Evolutionary conservation across 2,113 vertebrate genomes (phyloP).

Genomic region (Campylorhamphus procurvoides): DNA sequence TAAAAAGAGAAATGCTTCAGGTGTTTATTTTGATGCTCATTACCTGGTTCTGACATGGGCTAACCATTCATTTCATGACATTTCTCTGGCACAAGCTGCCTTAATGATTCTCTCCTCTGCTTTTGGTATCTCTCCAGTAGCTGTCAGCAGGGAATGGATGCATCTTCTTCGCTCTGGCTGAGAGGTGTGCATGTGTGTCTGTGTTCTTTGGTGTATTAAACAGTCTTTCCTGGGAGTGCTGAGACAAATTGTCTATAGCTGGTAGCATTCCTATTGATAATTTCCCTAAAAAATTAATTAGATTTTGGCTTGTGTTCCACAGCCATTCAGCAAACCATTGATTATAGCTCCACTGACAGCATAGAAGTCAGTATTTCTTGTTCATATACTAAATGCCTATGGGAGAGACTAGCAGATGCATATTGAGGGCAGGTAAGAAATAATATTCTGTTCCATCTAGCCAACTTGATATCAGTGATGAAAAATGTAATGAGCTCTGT

Average conservation of each 20-base stretch:
- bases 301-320: neutral
- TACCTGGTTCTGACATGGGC: neutral
- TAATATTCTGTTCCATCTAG: neutral
- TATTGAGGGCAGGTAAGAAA: neutral
- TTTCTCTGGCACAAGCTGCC: neutral
- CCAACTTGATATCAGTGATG: accelerated
- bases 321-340: neutral
- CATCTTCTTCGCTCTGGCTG: neutral
- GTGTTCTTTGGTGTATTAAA: neutral
- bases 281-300: neutral
- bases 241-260: neutral
- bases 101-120: neutral
- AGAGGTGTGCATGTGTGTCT: neutral
- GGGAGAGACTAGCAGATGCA: neutral
- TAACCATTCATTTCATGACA: neutral
- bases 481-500: accelerated
- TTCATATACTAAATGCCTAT: neutral
- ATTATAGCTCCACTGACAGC: neutral
- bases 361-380: neutral
- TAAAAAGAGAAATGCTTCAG: neutral
- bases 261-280: neutral
- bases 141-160: neutral
- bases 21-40: neutral
- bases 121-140: neutral
- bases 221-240: neutral